phyloP scores from a whole-genome alignment of 1,140 invertebrate species.

The Cyclina sinensis region DNA sequence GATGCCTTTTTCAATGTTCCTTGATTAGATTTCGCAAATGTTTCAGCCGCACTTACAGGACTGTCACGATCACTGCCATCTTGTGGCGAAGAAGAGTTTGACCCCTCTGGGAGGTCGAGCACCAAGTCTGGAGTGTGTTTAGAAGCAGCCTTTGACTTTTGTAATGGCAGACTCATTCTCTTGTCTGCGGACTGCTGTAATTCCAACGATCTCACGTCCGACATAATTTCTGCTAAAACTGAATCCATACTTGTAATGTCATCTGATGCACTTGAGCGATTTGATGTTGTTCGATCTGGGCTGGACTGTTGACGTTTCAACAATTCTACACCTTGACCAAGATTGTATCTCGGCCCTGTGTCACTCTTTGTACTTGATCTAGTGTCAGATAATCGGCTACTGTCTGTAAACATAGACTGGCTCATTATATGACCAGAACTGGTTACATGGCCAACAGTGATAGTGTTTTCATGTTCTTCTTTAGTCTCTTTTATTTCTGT shows the following conservation, averaged over 20 bases:
- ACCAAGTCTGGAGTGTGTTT: constrained; percentile 95
- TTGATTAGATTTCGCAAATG: constrained; percentile 89
- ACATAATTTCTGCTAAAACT: constrained; percentile 85
- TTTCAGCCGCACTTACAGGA: constrained; percentile 82
- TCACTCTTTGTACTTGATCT: constrained; percentile 75
- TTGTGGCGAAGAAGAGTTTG: constrained; percentile 73
- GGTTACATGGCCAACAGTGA: not conserved
- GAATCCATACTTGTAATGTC: constrained; percentile 85
- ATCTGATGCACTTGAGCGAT: constrained; percentile 73
- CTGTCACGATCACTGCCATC: constrained; percentile 80
- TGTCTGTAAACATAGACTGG: constrained; percentile 43
- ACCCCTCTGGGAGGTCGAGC: constrained; percentile 91
- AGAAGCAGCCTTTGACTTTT: constrained; percentile 84
- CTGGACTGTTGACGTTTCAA: constrained; percentile 67
- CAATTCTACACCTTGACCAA: constrained; percentile 70
- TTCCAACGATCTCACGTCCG: constrained; percentile 82
- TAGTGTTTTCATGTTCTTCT: not conserved
- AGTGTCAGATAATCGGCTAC: constrained; percentile 58
- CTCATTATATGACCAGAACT: constrained; percentile 60
- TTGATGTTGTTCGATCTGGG: constrained; percentile 62
- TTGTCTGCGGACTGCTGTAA: constrained; percentile 82
- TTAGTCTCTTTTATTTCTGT: constrained; percentile 53
- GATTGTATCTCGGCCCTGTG: constrained; percentile 16
- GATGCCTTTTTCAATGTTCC: constrained; percentile 92
- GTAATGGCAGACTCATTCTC: constrained; percentile 83